These are phyloP conservation scores for Gandaritis pyraliata DNA, from an alignment of 2,888 invertebrate genomes.

Conservation along the genomic window DNA sequence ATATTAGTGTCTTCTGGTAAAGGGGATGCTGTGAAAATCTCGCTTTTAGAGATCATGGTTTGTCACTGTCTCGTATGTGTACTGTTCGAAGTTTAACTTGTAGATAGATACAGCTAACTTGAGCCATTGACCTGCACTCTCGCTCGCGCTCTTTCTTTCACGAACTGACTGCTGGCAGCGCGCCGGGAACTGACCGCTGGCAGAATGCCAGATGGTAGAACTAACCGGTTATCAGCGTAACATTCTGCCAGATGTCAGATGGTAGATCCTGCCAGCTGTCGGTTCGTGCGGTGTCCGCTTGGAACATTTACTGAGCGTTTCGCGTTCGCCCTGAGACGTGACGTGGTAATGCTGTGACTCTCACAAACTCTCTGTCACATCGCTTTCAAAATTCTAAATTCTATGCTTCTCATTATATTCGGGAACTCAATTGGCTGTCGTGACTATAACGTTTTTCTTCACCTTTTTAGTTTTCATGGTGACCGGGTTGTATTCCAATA, in stretches of 20 bases:
- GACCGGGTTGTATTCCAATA: slow-evolving; percentile 42
- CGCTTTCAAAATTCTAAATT: slow-evolving; percentile 44
- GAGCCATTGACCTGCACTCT: slow-evolving; percentile 42
- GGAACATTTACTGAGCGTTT: slow-evolving; percentile 37
- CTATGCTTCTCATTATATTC: slow-evolving; percentile 43
- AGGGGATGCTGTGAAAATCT: slow-evolving; percentile 24
- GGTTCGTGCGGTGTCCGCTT: slow-evolving; percentile 25
- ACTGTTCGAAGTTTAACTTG: slow-evolving; percentile 35
- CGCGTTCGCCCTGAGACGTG: slow-evolving; percentile 36
- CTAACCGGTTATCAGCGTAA: slow-evolving; percentile 9
- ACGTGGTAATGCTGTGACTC: slow-evolving; percentile 25
- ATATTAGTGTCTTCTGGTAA: slow-evolving; percentile 7
- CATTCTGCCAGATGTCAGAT: slow-evolving; percentile 12
- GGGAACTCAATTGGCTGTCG: slow-evolving; percentile 51
- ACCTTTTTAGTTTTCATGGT: slow-evolving; percentile 26
- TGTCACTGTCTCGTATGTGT: slow-evolving; percentile 28
- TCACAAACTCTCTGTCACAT: slow-evolving; percentile 26
- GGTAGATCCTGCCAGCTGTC: slow-evolving; percentile 17
- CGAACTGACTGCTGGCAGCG: slow-evolving; percentile 25
- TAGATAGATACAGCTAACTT: slow-evolving; percentile 40
- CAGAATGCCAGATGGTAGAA: slow-evolving; percentile 4
- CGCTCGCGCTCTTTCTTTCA: slow-evolving; percentile 41
- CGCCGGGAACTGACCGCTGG: slow-evolving; percentile 4
- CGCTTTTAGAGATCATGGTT: slow-evolving; percentile 32
- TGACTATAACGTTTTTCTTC: slow-evolving; percentile 39